Conservation (phyloP, 2,797 vertebrate species). For the Urosaurus nigricauda region DNA sequence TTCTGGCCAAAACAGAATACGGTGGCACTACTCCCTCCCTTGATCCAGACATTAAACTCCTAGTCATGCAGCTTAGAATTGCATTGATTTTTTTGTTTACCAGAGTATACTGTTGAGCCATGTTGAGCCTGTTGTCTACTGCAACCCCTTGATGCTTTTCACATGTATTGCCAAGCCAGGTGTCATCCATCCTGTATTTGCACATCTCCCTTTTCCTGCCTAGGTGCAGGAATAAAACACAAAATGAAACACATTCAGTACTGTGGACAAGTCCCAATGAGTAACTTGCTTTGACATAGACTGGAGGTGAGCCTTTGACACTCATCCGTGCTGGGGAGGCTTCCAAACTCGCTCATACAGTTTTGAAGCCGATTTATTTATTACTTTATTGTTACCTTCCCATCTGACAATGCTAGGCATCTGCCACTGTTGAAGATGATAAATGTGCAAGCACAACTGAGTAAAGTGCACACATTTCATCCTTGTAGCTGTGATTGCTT, state of each 20-base stretch:
- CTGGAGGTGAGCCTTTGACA: not conserved
- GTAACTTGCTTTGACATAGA: not conserved
- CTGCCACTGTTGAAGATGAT: constrained; percentile 17
- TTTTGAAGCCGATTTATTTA: not conserved
- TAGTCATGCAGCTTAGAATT: too few species aligned
- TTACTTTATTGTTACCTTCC: not conserved
- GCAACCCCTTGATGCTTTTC: too few species aligned
- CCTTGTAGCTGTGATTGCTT: not conserved
- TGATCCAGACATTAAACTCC: too few species aligned
- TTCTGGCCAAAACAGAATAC: too few species aligned
- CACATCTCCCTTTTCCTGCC: too few species aligned
- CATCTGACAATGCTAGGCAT: not conserved
- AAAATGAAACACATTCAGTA: not conserved
- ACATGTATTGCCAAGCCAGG: too few species aligned
- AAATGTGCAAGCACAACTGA: not conserved
- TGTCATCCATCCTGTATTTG: too few species aligned
- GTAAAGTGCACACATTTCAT: constrained; percentile 21
- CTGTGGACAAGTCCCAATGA: not conserved
- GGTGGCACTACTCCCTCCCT: too few species aligned
- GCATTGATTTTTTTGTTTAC: too few species aligned
- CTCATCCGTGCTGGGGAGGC: not conserved
- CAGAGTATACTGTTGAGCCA: too few species aligned
- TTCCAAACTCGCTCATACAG: not conserved
- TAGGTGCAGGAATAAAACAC: too few species aligned
- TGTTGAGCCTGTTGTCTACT: too few species aligned